Base-by-base conservation (phyloP, 2,797 vertebrate species). In the Pseudochirops cupreus region DNA sequence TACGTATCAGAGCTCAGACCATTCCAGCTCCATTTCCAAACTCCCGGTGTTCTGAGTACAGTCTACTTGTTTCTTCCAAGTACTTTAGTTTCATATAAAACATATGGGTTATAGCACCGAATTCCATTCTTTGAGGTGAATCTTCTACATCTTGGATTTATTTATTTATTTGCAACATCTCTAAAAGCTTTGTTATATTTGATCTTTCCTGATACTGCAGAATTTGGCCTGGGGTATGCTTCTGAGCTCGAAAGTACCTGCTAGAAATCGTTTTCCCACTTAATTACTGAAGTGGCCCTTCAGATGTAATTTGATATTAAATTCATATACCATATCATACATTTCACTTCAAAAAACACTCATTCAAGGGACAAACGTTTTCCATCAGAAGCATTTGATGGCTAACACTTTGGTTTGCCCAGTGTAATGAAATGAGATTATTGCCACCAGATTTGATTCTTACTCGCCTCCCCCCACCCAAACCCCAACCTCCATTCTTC, bases 311-410 rank as follows among this genome's bases (percentile, higher is more conserved):
- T 53, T 95, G 82, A 95, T 93, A 98, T 97, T 97, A 97, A 97
- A 97, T 96, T 96, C 95, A 28, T 97, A 91, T 96, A 95, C 96
- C 95, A 89, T 98, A 94, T 97, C 96, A 91, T 94, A 91, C 54
- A 52, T 96, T 98, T 97, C 94, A 96, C 39, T 94, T 96, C 94
- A 96, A 98, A 98, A 97, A 98, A 98, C 96, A 97, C 12, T 56
- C 92, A 92, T 29, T 96, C 94, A 97, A 31, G 90, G 55, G 3
- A 55, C 58, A 91, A 2, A 4, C 55, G 28, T 96, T 95, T 97
- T 97, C 94, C 93, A 56, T 94, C 97, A 96, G 94, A 96, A 96
- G 94, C 50, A 55, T 95, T 96, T 97, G 52, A 11, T 89, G 97
- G 97, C 96, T 96, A 54, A 53, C 96, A 74, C 96, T 98, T 97